Evolutionary conservation across 2,797 vertebrate species (phyloP).

Genomic region (Staurois parvus): DNA sequence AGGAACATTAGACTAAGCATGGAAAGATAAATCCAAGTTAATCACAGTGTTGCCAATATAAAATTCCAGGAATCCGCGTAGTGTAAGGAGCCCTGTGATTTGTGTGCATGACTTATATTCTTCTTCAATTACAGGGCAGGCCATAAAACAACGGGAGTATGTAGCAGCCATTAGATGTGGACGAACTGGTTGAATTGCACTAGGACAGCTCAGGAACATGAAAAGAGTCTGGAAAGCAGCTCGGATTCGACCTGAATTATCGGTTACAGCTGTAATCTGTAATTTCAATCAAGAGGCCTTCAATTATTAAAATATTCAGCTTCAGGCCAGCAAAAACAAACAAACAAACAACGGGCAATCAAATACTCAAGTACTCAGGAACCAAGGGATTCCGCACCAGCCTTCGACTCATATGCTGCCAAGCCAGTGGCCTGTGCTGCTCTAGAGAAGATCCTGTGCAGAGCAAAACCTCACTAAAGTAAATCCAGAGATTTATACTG

Average conservation of each 20-base stretch:
- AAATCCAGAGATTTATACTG: too few relatives aligned
- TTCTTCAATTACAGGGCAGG: neutral
- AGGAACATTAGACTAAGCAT: too few relatives aligned
- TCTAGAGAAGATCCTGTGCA: too few relatives aligned
- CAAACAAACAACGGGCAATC: slow-evolving; percentile 29
- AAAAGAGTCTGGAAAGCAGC: neutral
- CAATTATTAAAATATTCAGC: slow-evolving; percentile 45
- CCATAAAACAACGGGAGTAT: neutral
- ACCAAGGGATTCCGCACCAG: neutral
- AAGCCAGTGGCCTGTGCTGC: too few relatives aligned
- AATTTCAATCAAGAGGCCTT: slow-evolving; percentile 54
- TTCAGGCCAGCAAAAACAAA: slow-evolving; percentile 20
- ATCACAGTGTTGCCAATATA: too few relatives aligned
- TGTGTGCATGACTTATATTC: slow-evolving; percentile 1
- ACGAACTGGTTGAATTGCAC: neutral
- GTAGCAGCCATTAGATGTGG: neutral
- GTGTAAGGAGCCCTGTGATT: neutral
- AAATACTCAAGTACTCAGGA: neutral
- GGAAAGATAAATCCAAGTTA: too few relatives aligned
- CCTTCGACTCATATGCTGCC: too few relatives aligned
- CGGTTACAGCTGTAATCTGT: slow-evolving; percentile 27
- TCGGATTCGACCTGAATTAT: slow-evolving; percentile 19
- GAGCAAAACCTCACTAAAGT: too few relatives aligned
- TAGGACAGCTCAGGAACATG: too few relatives aligned
- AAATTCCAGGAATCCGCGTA: too few relatives aligned